phyloP scores from a whole-genome alignment of 2,888 invertebrate species.

The Lepidochrysops patricia region DNA sequence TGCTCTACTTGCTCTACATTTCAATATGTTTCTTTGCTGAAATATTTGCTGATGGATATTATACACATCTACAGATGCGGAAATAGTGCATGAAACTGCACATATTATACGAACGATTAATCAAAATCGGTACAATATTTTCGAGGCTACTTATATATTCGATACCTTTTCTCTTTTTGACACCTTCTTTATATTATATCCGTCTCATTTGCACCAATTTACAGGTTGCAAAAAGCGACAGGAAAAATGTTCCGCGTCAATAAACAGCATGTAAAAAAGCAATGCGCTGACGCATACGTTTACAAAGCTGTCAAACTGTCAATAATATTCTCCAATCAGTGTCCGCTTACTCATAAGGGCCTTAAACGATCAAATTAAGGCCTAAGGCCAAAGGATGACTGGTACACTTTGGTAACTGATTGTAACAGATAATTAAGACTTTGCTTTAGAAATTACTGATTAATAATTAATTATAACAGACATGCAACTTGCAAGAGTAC shows the following conservation, averaged over 20 bases:
- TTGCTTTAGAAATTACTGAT: not conserved
- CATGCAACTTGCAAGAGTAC: too few relatives aligned
- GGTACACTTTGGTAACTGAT: not conserved
- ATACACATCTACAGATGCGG: too few relatives aligned
- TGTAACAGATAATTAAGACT: not conserved
- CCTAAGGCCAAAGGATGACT: not conserved
- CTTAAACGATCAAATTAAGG: not conserved
- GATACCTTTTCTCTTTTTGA: too few relatives aligned
- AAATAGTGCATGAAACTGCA: too few relatives aligned
- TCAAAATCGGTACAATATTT: too few relatives aligned
- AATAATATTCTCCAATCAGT: not conserved
- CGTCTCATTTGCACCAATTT: not conserved
- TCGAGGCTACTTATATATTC: too few relatives aligned
- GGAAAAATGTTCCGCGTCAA: not conserved
- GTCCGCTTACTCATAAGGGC: constrained; percentile 1
- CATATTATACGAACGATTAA: not conserved
- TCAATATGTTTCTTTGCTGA: not conserved
- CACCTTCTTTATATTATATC: too few relatives aligned
- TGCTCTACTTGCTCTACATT: not conserved
- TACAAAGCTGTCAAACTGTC: not conserved
- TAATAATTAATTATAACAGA: not conserved
- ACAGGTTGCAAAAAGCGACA: not conserved
- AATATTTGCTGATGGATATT: too few relatives aligned
- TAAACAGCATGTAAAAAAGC: not conserved
- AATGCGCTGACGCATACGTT: not conserved